Conservation (phyloP, 2,888 invertebrate species). For the Erebia aethiops region DNA sequence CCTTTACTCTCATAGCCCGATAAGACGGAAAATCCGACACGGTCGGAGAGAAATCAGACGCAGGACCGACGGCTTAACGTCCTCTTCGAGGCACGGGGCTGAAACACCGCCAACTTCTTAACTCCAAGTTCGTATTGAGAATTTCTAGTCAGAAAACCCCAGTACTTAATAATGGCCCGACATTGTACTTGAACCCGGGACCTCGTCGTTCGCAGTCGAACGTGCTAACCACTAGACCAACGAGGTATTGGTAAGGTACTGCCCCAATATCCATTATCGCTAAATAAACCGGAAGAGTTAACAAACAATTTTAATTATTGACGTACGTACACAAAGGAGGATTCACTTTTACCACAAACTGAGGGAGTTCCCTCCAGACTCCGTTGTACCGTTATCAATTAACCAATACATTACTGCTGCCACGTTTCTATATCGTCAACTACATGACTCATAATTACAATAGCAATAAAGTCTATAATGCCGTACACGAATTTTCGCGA, state of each 20-base stretch:
- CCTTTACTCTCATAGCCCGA: no score
- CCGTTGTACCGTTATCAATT: constrained; percentile 15
- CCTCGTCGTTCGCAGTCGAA: no score
- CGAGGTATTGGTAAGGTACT: neutral
- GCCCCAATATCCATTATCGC: neutral
- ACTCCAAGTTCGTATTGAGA: no score
- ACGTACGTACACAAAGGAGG: constrained; percentile 5
- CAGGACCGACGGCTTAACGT: no score
- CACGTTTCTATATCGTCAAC: neutral
- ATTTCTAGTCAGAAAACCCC: no score
- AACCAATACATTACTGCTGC: constrained; percentile 3
- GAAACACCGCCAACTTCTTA: no score
- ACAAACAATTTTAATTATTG: constrained; percentile 13
- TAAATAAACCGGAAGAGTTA: constrained; percentile 1
- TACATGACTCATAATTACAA: neutral
- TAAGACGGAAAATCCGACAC: no score
- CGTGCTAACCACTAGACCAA: no score
- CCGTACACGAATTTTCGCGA: neutral
- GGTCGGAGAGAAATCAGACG: no score
- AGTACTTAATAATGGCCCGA: no score
- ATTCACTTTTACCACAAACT: constrained; percentile 20
- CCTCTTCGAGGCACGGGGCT: no score
- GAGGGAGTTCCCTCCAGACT: constrained; percentile 26
- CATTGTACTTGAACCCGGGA: no score
- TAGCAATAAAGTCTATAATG: neutral